Percentiles rank a stretch among this genome's conserved stretches.
Evolutionary conservation across 2,797 vertebrate genomes (phyloP).

Genomic region (Muscicapa striata): DNA sequence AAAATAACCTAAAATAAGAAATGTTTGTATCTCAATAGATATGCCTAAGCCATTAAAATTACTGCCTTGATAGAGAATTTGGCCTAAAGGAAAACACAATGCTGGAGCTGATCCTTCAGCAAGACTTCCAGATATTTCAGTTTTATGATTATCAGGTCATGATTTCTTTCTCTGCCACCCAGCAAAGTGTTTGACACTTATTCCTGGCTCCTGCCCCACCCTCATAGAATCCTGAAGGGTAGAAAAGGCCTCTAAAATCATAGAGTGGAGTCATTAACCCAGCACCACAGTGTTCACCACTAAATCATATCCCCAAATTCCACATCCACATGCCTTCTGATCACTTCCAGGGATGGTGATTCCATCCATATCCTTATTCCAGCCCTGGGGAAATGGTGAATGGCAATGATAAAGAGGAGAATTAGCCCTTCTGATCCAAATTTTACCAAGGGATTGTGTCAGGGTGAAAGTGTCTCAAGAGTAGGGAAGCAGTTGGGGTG

Average conservation of each 20-base stretch:
- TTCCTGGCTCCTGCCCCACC: neutral
- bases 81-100: neutral
- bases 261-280: neutral
- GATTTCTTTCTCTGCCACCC: neutral
- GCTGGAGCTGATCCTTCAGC: neutral
- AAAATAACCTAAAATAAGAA: too few relatives aligned
- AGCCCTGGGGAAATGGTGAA: neutral
- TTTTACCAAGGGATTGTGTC: neutral
- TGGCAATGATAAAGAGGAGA: neutral
- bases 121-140: neutral
- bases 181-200: neutral
- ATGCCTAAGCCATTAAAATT: neutral
- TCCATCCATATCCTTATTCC: neutral
- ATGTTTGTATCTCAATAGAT: too few relatives aligned
- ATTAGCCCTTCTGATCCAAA: neutral
- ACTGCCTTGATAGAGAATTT: neutral
- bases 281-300: neutral
- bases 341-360: neutral
- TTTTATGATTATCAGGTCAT: neutral
- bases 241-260: neutral
- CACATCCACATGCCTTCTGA: neutral
- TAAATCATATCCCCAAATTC: neutral
- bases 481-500: neutral
- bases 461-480: neutral
- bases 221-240: neutral